Conservation (phyloP, 2,113 vertebrate species). For the Onychostoma macrolepis region DNA sequence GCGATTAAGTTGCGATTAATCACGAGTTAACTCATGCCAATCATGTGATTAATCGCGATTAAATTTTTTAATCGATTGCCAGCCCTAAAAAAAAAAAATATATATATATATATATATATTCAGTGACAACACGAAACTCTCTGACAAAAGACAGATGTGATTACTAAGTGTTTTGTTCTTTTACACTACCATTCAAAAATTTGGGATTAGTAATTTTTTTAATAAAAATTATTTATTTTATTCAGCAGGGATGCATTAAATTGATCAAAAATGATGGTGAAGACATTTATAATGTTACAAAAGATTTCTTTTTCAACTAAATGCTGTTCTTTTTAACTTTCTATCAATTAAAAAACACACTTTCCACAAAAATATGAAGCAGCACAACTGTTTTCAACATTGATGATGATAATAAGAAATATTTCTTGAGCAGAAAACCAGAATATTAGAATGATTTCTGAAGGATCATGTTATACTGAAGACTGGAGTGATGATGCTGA, state of each 20-base stretch:
- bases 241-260: background rate
- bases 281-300: background rate
- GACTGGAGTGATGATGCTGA: background rate
- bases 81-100: too few species aligned
- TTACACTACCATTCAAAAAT: background rate
- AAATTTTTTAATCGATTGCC: too few species aligned
- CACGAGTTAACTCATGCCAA: too few species aligned
- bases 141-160: background rate
- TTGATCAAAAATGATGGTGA: background rate
- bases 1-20: too few species aligned
- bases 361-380: background rate
- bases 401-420: background rate
- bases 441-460: background rate
- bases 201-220: background rate
- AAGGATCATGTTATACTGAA: background rate
- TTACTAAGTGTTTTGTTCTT: slow-evolving; percentile 8
- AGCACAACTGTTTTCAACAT: background rate
- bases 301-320: background rate
- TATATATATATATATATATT: background rate
- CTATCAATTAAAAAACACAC: background rate
- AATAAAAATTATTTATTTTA: background rate
- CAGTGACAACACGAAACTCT: background rate
- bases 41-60: too few species aligned
- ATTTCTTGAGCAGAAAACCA: background rate
- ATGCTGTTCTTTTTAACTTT: background rate